Conservation (phyloP, 1,140 invertebrate species). For the Drosophila rufa region DNA sequence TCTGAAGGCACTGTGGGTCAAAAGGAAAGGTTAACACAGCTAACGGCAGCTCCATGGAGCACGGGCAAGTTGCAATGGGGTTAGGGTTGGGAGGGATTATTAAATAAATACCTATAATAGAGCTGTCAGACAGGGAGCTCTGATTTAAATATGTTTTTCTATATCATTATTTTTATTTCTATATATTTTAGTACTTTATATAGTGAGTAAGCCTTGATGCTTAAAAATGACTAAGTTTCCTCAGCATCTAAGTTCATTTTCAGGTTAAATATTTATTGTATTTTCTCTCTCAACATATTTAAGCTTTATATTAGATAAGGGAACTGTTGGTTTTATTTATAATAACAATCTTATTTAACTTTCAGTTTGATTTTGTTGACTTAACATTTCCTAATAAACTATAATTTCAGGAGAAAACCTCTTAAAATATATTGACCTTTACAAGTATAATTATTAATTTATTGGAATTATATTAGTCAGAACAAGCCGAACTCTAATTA, state of each 20-base stretch:
- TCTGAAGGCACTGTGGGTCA: conserved; percentile 36
- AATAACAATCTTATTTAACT: no score
- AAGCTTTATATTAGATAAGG: no score
- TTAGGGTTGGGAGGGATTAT: neutral
- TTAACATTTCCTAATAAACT: neutral
- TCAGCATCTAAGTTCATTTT: neutral
- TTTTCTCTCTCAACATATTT: no score
- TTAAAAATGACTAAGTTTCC: neutral
- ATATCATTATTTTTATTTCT: neutral
- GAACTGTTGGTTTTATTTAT: no score
- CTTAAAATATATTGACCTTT: no score
- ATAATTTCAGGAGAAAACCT: neutral
- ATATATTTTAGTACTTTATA: no score
- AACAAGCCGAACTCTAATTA: neutral
- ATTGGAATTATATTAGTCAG: neutral
- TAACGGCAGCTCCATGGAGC: neutral
- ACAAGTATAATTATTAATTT: neutral
- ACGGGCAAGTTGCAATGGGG: neutral
- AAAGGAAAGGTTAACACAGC: conserved; percentile 27
- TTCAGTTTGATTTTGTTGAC: neutral
- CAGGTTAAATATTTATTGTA: neutral
- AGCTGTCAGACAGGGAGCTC: neutral
- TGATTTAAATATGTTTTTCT: neutral
- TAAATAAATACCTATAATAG: conserved; percentile 13
- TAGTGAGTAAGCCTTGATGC: no score